Conservation (phyloP, 2,888 invertebrate species). For the Aproaerema taeniolella region DNA sequence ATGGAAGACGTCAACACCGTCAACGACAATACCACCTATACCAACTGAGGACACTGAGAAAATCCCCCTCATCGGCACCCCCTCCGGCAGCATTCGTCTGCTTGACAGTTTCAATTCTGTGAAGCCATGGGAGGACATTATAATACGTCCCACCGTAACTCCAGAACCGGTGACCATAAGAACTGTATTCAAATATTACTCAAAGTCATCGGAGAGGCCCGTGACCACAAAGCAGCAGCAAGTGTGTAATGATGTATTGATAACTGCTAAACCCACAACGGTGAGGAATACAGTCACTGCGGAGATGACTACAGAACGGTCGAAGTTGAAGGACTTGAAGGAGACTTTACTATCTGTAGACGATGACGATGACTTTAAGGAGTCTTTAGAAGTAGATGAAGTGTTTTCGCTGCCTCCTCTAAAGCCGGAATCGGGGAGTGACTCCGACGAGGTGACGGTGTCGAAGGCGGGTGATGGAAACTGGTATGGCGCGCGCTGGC, state of each 20-base stretch:
- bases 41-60: slow-evolving; percentile 47
- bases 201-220: slow-evolving; percentile 45
- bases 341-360: slow-evolving; percentile 63
- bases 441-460: slow-evolving; percentile 63
- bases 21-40: slow-evolving; percentile 47
- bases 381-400: slow-evolving; percentile 64
- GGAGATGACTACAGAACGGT: slow-evolving; percentile 41
- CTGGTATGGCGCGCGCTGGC: slow-evolving; percentile 81
- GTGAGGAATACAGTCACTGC: slow-evolving; percentile 35
- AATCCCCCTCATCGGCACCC: slow-evolving; percentile 44
- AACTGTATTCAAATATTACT: slow-evolving; percentile 50
- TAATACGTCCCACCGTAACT: slow-evolving; percentile 55
- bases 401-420: slow-evolving; percentile 64
- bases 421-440: slow-evolving; percentile 50
- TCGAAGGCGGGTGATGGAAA: slow-evolving; percentile 59
- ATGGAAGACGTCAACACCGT: slow-evolving; percentile 52
- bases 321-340: slow-evolving; percentile 58
- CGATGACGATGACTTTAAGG: slow-evolving; percentile 68
- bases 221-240: slow-evolving; percentile 43
- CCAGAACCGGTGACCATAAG: slow-evolving; percentile 52
- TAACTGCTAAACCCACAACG: slow-evolving; percentile 52
- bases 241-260: slow-evolving; percentile 53
- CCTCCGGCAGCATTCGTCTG: slow-evolving; percentile 46
- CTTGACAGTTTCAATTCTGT: slow-evolving; percentile 50
- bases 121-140: slow-evolving; percentile 61